These are phyloP conservation scores for Fistularia tabacaria DNA, from an alignment of 2,797 vertebrate genomes.

Conservation along the genomic window DNA sequence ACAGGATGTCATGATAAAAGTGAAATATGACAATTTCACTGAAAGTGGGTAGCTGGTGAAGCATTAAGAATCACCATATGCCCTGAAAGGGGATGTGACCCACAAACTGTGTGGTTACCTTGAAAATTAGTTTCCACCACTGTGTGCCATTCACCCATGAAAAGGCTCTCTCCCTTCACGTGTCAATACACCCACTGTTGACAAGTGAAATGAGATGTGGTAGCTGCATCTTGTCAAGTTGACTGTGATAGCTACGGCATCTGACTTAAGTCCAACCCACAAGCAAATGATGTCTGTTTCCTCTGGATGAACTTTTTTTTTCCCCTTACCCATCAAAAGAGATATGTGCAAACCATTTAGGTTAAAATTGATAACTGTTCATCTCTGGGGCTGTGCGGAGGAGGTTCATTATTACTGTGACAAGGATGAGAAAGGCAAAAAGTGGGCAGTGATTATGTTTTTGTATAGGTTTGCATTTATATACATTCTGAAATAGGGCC, in stretches of 20 bases:
- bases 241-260: conserved; percentile 33
- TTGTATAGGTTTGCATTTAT: too few relatives aligned
- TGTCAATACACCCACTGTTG: conserved; percentile 43
- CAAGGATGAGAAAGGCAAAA: too few relatives aligned
- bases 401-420: too few relatives aligned
- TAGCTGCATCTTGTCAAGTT: conserved; percentile 53
- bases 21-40: conserved; percentile 35
- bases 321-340: conserved; percentile 25
- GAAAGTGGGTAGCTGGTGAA: conserved; percentile 15
- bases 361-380: conserved; percentile 19
- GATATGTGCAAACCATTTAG: conserved; percentile 40
- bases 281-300: conserved; percentile 22
- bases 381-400: too few relatives aligned
- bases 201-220: conserved; percentile 57
- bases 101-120: conserved; percentile 48
- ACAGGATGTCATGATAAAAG: conserved; percentile 27
- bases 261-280: conserved; percentile 37
- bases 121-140: conserved; percentile 42
- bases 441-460: too few relatives aligned
- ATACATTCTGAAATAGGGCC: too few relatives aligned
- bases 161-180: conserved; percentile 25
- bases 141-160: conserved; percentile 39
- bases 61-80: conserved; percentile 31
- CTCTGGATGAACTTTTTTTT: conserved; percentile 31
- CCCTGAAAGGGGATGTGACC: conserved; percentile 42